Conservation (phyloP, 2,797 vertebrate genomes). For the Brachyrhaphis roseni region DNA sequence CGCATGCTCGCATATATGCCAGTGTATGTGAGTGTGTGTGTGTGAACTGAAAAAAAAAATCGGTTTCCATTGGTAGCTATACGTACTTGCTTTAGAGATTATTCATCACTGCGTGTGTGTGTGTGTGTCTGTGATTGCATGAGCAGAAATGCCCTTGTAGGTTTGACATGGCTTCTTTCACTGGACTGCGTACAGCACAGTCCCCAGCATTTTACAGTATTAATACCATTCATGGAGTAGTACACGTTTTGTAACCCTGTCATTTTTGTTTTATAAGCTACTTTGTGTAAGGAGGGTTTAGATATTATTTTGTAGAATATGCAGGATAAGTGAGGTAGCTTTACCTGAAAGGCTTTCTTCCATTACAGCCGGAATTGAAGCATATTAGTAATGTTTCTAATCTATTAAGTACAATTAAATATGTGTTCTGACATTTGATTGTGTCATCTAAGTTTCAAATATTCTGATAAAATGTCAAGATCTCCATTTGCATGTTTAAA, state of each 20-base stretch:
- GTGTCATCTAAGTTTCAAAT: not conserved
- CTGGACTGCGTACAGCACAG: conserved; percentile 55
- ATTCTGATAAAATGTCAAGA: not conserved
- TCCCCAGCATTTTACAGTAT: conserved; percentile 43
- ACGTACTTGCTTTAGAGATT: conserved; percentile 35
- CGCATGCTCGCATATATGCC: not conserved
- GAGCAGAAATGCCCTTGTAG: conserved; percentile 49
- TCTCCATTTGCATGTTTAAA: not conserved
- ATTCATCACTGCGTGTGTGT: not conserved
- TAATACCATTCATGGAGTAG: conserved; percentile 23
- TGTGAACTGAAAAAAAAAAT: not conserved
- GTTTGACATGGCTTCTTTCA: conserved; percentile 42
- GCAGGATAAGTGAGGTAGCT: not conserved
- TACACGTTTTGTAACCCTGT: conserved; percentile 11
- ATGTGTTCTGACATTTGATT: not conserved
- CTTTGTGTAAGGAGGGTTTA: not conserved
- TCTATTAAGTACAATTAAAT: conserved; percentile 1
- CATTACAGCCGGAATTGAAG: not conserved
- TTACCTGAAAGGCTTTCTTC: not conserved
- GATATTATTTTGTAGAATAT: not conserved
- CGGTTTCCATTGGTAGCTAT: conserved; percentile 41
- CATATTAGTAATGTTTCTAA: not conserved
- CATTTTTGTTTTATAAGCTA: conserved; percentile 13
- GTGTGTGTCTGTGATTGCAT: conserved; percentile 9
- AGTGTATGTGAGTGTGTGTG: not conserved